Evolutionary conservation across 2,888 invertebrate species (phyloP).

Genomic region (Xylophagus ater): DNA sequence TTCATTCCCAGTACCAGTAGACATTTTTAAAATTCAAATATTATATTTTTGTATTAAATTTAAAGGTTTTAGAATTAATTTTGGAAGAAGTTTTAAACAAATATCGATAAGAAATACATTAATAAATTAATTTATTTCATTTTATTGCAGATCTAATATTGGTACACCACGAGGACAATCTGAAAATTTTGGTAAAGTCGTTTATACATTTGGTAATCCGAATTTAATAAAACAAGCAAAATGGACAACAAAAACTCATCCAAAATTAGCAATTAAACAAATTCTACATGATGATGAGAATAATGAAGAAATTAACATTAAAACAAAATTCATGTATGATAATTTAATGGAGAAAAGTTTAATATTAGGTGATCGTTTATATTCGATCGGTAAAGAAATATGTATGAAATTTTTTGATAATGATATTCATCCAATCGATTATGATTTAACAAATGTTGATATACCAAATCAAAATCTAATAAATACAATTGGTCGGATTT

Average conservation of each 20-base stretch:
- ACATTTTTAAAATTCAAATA: too few species aligned
- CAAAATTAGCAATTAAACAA: constrained; percentile 38
- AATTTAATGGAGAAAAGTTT: constrained; percentile 29
- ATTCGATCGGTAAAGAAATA: constrained; percentile 30
- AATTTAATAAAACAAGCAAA: constrained; percentile 36
- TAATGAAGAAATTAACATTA: constrained; percentile 34
- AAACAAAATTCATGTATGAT: constrained; percentile 40
- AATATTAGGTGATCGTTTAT: constrained; percentile 31
- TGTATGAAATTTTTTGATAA: constrained; percentile 30
- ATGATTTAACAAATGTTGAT: constrained; percentile 32
- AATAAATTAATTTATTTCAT: constrained; percentile 7
- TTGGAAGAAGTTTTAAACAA: too few species aligned
- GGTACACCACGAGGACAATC: constrained; percentile 25
- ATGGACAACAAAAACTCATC: constrained; percentile 28
- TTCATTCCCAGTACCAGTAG: too few species aligned
- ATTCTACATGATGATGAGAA: constrained; percentile 41
- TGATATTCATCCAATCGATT: constrained; percentile 26
- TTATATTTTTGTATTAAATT: too few species aligned
- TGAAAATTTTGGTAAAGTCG: constrained; percentile 46
- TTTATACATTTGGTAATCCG: constrained; percentile 50
- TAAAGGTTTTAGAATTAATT: too few species aligned
- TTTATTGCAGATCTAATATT: constrained; percentile 20
- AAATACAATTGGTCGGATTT: constrained; percentile 55
- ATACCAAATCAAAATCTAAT: constrained; percentile 28
- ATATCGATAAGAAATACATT: too few species aligned